These are phyloP conservation scores for Lissonota sp. DNA, from an alignment of 2,888 invertebrate species.

Conservation along the genomic window DNA sequence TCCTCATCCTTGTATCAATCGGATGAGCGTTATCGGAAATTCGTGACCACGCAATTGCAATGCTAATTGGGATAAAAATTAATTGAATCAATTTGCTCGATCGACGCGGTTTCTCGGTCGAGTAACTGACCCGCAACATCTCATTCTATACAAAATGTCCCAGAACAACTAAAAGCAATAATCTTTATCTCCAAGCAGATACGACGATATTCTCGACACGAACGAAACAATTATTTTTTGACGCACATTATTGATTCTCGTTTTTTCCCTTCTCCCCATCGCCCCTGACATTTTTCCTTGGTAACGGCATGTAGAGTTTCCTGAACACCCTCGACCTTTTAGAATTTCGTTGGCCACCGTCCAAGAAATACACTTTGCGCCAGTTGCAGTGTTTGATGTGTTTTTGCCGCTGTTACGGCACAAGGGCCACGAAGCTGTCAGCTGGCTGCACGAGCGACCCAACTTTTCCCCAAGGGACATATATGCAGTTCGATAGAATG, in stretches of 20 bases:
- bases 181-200: too few species aligned
- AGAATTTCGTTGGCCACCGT: constrained; percentile 54
- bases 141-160: too few species aligned
- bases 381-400: constrained; percentile 37
- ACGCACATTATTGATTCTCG: constrained; percentile 2
- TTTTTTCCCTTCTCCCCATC: constrained; percentile 28
- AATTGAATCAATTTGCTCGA: constrained; percentile 37
- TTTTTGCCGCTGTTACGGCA: constrained; percentile 3
- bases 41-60: constrained; percentile 15
- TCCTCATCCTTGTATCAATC: background rate
- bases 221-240: constrained; percentile 1
- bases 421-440: constrained; percentile 7
- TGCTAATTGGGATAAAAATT: constrained; percentile 32
- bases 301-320: constrained; percentile 13
- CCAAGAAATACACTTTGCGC: constrained; percentile 47
- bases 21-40: constrained; percentile 5
- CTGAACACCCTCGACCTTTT: constrained; percentile 21
- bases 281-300: background rate
- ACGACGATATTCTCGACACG: background rate
- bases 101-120: constrained; percentile 28
- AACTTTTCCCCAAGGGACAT: constrained; percentile 10
- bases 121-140: too few species aligned
- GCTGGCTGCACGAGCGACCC: constrained; percentile 17
- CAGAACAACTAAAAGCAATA: too few species aligned
- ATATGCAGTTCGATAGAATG: background rate